Conservation (phyloP, 2,888 invertebrate species). For the Epicampocera succincta region DNA sequence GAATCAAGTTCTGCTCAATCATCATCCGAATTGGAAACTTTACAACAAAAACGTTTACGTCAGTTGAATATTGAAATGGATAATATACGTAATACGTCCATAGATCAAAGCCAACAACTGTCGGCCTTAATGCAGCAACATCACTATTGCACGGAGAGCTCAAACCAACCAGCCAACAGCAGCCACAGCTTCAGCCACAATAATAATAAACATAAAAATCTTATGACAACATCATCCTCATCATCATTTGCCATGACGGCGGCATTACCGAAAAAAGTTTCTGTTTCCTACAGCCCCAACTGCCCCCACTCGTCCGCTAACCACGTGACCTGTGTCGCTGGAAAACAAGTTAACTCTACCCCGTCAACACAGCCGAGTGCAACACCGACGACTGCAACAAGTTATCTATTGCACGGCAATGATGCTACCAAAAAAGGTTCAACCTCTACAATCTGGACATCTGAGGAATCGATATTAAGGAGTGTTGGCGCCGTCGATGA, state of each 20-base stretch:
- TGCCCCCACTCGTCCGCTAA: constrained; percentile 58
- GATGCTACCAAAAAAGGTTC: constrained; percentile 82
- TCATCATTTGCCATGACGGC: constrained; percentile 56
- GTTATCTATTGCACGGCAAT: constrained; percentile 75
- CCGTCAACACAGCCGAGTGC: constrained; percentile 64
- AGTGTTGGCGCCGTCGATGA: constrained; percentile 82
- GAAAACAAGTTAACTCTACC: constrained; percentile 68
- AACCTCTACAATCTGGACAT: constrained; percentile 81
- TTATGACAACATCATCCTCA: constrained; percentile 70
- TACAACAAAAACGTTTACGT: constrained; percentile 77
- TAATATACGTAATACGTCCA: constrained; percentile 74
- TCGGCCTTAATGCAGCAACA: constrained; percentile 68
- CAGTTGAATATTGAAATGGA: constrained; percentile 79
- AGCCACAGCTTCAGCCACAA: constrained; percentile 40
- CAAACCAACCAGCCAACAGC: constrained; percentile 15
- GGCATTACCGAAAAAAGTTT: constrained; percentile 73
- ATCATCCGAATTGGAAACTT: constrained; percentile 73
- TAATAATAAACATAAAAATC: constrained; percentile 70
- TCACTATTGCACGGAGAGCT: constrained; percentile 58
- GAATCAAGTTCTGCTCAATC: constrained; percentile 42
- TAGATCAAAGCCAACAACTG: constrained; percentile 73
- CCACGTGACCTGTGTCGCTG: constrained; percentile 68
- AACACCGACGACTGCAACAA: constrained; percentile 70
- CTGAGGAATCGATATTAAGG: constrained; percentile 81
- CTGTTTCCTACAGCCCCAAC: constrained; percentile 62